Conservation (phyloP, 2,888 invertebrate species). For the Sericinus montela region DNA sequence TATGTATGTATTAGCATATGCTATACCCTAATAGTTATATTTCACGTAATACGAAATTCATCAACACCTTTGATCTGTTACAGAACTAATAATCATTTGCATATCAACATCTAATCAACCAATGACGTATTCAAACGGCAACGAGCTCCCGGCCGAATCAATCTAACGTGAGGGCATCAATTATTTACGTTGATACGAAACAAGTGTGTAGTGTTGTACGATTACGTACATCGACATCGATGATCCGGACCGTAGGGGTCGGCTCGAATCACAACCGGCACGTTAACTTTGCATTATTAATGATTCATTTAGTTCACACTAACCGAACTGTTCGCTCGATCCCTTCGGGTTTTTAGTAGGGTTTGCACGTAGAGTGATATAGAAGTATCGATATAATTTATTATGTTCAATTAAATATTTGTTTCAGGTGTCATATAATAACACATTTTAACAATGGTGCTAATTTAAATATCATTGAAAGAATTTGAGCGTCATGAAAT, state of each 20-base stretch:
- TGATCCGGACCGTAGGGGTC: constrained; percentile 38
- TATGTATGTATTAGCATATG: too few relatives aligned
- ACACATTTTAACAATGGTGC: too few relatives aligned
- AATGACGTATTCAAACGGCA: constrained; percentile 22
- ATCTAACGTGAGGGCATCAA: constrained; percentile 25
- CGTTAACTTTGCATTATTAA: constrained; percentile 76
- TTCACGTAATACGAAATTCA: too few relatives aligned
- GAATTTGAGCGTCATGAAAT: too few relatives aligned
- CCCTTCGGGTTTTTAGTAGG: constrained; percentile 60
- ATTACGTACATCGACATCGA: constrained; percentile 56
- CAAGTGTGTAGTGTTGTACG: constrained; percentile 43
- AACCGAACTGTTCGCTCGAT: constrained; percentile 65
- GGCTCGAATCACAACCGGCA: constrained; percentile 41
- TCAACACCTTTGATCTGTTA: not conserved
- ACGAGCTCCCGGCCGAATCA: constrained; percentile 24
- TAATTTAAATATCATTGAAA: too few relatives aligned
- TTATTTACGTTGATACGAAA: constrained; percentile 30
- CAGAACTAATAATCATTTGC: not conserved
- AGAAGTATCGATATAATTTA: constrained; percentile 1
- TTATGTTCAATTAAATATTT: too few relatives aligned
- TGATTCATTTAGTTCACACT: constrained; percentile 79
- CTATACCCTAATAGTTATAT: too few relatives aligned
- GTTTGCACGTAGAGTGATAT: constrained; percentile 29
- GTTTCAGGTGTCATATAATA: too few relatives aligned
- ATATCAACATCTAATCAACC: constrained; percentile 26